Percentiles rank a stretch among this genome's conserved stretches.
Conservation (phyloP, 2,797 vertebrate genomes). For the Leptoclinus maculatus region DNA sequence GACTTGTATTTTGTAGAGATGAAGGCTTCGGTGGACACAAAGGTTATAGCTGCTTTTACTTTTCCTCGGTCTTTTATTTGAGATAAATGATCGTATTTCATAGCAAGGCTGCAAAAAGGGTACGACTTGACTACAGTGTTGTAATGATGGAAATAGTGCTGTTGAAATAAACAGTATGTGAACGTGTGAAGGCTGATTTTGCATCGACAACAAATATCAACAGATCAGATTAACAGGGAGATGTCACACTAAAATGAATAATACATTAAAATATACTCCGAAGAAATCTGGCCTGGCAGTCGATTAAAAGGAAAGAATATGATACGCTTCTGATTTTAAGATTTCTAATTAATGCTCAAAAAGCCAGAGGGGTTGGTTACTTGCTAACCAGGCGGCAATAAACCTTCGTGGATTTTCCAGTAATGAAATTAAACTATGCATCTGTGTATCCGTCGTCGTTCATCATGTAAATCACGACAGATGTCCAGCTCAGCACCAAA, state of each 20-base stretch:
- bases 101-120: background rate
- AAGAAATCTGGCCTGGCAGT: background rate
- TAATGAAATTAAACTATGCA: constrained; percentile 36
- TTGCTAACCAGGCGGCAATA: constrained; percentile 2
- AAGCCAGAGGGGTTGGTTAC: background rate
- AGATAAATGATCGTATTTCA: background rate
- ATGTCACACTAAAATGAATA: background rate
- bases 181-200: background rate
- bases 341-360: background rate
- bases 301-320: background rate
- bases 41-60: background rate
- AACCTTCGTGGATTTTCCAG: constrained; percentile 2
- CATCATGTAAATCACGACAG: constrained; percentile 45
- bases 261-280: background rate
- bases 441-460: constrained; percentile 10
- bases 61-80: background rate
- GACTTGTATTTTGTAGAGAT: background rate
- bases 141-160: background rate
- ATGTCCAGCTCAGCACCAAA: constrained; percentile 49
- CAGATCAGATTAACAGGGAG: background rate
- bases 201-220: background rate
- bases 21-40: background rate
- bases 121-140: background rate
- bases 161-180: background rate
- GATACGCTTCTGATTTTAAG: background rate